Conservation (phyloP, 2,888 invertebrate genomes). For the Conomelus anceps region DNA sequence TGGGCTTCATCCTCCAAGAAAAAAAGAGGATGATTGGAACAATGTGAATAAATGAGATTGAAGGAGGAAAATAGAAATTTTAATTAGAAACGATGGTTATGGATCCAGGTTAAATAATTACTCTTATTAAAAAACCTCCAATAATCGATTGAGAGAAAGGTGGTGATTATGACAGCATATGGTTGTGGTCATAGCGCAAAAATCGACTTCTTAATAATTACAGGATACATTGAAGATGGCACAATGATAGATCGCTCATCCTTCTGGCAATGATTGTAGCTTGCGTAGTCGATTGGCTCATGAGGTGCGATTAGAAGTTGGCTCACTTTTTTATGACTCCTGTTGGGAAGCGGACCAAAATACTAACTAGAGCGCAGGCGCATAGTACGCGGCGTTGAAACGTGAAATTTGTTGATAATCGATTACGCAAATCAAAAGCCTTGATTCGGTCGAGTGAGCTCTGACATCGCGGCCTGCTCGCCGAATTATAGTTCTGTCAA, state of each 20-base stretch:
- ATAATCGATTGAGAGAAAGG: not conserved
- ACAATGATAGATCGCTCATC: not conserved
- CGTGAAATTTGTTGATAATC: not conserved
- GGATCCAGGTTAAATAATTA: not conserved
- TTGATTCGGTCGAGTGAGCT: not conserved
- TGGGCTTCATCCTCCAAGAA: no score
- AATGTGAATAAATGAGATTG: no score
- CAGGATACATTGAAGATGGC: not conserved
- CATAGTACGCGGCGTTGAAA: not conserved
- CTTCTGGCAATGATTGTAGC: not conserved
- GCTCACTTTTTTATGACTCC: not conserved
- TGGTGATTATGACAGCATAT: not conserved
- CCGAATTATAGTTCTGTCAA: not conserved
- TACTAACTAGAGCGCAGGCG: not conserved
- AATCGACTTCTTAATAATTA: not conserved
- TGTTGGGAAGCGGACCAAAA: no score
- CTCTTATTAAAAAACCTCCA: no score
- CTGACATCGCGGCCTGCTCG: not conserved
- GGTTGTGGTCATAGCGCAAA: not conserved
- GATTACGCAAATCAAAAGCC: not conserved
- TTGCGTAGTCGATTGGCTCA: not conserved
- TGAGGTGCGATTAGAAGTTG: not conserved
- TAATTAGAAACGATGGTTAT: no score
- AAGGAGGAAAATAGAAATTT: no score
- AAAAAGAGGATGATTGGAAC: no score